phyloP scores from a whole-genome alignment of 2,113 vertebrate species.

The Asarcornis scutulata region DNA sequence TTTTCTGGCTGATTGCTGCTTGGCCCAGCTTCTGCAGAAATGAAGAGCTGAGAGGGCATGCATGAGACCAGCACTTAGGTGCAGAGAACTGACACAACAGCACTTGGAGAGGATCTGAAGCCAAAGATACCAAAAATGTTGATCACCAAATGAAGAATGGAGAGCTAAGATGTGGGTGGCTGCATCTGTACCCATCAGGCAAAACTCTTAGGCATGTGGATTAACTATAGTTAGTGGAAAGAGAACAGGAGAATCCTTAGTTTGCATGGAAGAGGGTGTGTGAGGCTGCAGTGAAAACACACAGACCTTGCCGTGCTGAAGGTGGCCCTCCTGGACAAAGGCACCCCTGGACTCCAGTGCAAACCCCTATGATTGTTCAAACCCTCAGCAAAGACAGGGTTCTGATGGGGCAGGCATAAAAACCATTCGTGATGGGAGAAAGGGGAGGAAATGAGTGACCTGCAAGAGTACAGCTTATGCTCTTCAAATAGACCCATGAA shows the following conservation, averaged over 20 bases:
- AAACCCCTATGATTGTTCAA: not conserved
- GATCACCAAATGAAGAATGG: not conserved
- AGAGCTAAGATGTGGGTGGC: not conserved
- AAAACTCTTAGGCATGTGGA: not conserved
- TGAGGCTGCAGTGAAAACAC: not conserved
- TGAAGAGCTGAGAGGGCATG: not conserved
- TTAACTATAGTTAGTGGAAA: not conserved
- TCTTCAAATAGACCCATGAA: not conserved
- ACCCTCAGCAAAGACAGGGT: rapidly evolving
- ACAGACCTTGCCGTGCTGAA: not conserved
- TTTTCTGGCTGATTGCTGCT: not conserved
- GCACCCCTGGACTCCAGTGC: too few species aligned
- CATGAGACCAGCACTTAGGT: rapidly evolving
- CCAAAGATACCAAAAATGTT: not conserved
- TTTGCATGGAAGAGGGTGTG: not conserved
- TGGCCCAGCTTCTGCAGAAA: not conserved
- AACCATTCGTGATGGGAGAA: not conserved
- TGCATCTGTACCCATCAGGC: not conserved
- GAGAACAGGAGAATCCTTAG: not conserved
- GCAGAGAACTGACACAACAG: not conserved
- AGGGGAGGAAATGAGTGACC: not conserved
- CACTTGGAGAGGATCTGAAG: not conserved
- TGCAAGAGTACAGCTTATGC: not conserved
- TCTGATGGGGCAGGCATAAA: not conserved
- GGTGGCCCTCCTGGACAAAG: not conserved